Evolutionary conservation across 2,797 vertebrate species (phyloP).

Genomic region (Sparidentex hasta): DNA sequence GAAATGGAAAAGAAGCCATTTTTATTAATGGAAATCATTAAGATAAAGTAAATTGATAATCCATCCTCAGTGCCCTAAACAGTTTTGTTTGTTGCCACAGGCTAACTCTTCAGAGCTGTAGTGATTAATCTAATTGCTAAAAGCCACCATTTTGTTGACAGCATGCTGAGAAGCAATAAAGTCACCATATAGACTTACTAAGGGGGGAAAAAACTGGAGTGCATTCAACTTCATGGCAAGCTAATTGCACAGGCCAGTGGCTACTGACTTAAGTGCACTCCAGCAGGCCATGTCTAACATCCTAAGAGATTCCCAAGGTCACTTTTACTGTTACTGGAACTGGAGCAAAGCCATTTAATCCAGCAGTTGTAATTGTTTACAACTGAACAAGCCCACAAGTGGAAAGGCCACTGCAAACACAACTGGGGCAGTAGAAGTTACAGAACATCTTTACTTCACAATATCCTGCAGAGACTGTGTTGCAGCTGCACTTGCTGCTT

Average conservation of each 20-base stretch:
- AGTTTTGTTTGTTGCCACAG: neutral
- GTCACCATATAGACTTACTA: neutral
- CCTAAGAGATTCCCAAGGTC: slow-evolving; percentile 8
- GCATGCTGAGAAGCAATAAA: neutral
- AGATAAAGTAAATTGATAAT: neutral
- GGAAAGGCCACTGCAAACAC: neutral
- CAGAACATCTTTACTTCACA: neutral
- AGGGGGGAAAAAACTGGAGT: neutral
- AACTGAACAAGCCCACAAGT: neutral
- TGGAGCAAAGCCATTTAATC: neutral
- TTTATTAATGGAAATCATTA: neutral
- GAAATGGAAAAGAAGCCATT: neutral
- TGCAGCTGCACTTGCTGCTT: no score
- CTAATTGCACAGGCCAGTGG: neutral
- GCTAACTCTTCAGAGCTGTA: neutral
- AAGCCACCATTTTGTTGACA: slow-evolving; percentile 2
- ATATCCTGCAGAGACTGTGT: neutral
- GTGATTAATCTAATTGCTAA: neutral
- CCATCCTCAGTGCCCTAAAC: neutral
- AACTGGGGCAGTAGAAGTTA: neutral
- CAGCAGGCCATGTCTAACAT: neutral
- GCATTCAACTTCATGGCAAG: slow-evolving; percentile 6
- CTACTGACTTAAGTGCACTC: slow-evolving; percentile 8
- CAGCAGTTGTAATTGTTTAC: neutral
- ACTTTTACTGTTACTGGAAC: no score